Percentiles rank a stretch among this genome's conserved stretches.
Conservation (phyloP, 2,888 invertebrate genomes). For the Sclerodermus sp. region DNA sequence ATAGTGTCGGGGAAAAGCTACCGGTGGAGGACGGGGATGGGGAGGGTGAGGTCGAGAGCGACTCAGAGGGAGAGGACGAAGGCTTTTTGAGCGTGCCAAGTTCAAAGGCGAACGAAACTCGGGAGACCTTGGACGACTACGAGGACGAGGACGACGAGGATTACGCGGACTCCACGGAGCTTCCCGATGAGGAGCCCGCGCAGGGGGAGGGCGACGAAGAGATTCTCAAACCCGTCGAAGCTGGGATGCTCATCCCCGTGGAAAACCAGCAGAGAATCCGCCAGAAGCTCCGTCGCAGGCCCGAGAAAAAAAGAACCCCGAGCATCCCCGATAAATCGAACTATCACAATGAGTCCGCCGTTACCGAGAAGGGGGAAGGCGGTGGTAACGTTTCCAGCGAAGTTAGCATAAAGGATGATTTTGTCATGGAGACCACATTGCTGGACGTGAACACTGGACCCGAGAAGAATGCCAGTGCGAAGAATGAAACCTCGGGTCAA, state of each 20-base stretch:
- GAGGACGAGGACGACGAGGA: constrained; percentile 23
- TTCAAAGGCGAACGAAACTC: not conserved
- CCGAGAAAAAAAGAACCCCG: constrained; percentile 1
- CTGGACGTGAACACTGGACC: constrained; percentile 35
- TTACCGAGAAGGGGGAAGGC: constrained; percentile 21
- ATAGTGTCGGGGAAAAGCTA: not conserved
- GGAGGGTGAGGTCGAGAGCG: too few species aligned
- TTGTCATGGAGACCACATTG: constrained; percentile 44
- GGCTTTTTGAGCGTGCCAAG: not conserved
- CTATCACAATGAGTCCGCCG: constrained; percentile 17
- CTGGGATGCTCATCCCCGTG: constrained; percentile 40
- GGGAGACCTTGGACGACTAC: not conserved
- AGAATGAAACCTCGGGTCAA: too few species aligned
- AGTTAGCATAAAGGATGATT: constrained; percentile 41
- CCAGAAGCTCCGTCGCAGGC: not conserved
- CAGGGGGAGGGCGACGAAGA: constrained; percentile 40
- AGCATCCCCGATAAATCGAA: not conserved
- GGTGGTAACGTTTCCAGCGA: constrained; percentile 41
- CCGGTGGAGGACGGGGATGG: constrained; percentile 3
- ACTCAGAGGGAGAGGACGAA: too few species aligned
- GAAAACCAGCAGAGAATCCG: not conserved
- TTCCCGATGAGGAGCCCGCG: constrained; percentile 39
- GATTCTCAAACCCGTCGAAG: constrained; percentile 45
- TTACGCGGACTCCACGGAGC: constrained; percentile 22
- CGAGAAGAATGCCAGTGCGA: constrained; percentile 19